Evolutionary conservation across 2,888 invertebrate species (phyloP).

Genomic region (Melanotus villosus): DNA sequence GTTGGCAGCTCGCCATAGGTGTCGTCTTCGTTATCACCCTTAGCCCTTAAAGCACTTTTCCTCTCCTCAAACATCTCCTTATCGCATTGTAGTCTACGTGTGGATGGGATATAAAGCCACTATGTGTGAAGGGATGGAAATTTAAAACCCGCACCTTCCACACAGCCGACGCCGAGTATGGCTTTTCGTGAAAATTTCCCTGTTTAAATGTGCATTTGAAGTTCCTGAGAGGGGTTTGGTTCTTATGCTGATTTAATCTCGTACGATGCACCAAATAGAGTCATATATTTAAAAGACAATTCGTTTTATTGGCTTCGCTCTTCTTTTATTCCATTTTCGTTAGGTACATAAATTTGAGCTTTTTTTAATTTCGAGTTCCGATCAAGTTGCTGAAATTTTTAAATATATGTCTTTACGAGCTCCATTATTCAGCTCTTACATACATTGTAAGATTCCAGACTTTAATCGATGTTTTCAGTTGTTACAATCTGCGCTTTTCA

Average conservation of each 20-base stretch:
- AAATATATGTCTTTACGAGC: too few species aligned
- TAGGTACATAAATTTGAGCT: too few species aligned
- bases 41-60: background rate
- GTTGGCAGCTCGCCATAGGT: slow-evolving; percentile 9
- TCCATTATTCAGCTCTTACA: too few species aligned
- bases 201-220: slow-evolving; percentile 3
- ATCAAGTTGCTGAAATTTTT: too few species aligned
- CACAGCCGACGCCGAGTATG: background rate
- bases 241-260: slow-evolving; percentile 6
- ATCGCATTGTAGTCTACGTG: slow-evolving; percentile 21
- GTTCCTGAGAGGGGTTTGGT: background rate
- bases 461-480: too few species aligned
- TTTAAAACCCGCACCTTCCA: slow-evolving; percentile 5
- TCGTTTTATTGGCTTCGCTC: too few species aligned
- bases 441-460: too few species aligned
- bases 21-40: slow-evolving; percentile 14
- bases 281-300: background rate
- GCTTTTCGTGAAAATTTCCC: background rate
- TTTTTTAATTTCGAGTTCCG: too few species aligned
- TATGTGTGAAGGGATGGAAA: slow-evolving; percentile 14
- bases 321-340: too few species aligned
- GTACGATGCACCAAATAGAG: slow-evolving; percentile 1
- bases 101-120: slow-evolving; percentile 14
- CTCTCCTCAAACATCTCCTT: slow-evolving; percentile 20
- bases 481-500: too few species aligned